Conservation (phyloP, 2,113 vertebrate genomes). For the Strix aluco region DNA sequence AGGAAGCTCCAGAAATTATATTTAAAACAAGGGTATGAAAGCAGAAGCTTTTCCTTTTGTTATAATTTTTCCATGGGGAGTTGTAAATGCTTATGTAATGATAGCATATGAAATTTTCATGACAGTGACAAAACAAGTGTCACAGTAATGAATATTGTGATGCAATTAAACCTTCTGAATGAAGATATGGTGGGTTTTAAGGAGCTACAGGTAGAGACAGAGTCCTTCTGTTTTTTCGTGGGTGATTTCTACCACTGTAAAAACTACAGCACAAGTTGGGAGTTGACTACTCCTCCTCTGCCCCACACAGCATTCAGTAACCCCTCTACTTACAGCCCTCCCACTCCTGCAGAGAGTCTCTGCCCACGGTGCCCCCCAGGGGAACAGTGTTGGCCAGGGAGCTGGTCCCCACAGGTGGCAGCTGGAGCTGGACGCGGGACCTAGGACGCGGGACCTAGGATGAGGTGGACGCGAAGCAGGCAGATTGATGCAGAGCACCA, state of each 20-base stretch:
- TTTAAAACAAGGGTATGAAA: neutral
- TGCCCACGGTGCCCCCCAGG: too few relatives aligned
- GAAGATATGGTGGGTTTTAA: neutral
- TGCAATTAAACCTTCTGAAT: neutral
- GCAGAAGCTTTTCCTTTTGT: neutral
- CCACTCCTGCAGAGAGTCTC: neutral
- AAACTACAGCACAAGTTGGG: neutral
- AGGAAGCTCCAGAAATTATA: neutral
- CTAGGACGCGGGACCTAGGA: too few relatives aligned
- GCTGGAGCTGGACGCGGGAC: too few relatives aligned
- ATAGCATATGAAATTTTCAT: neutral
- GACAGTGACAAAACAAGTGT: neutral
- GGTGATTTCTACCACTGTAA: neutral
- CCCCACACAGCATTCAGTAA: rapidly evolving
- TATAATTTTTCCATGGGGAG: neutral
- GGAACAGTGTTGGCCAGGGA: neutral
- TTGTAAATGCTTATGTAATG: neutral
- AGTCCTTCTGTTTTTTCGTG: neutral
- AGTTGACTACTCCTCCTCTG: neutral
- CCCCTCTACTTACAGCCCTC: neutral
- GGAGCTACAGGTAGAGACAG: neutral
- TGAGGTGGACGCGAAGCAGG: rapidly evolving
- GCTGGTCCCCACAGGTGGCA: neutral
- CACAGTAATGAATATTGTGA: neutral
- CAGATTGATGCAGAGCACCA: neutral